Evolutionary conservation across 2,113 vertebrate genomes (phyloP).

Genomic region (Solea senegalensis): DNA sequence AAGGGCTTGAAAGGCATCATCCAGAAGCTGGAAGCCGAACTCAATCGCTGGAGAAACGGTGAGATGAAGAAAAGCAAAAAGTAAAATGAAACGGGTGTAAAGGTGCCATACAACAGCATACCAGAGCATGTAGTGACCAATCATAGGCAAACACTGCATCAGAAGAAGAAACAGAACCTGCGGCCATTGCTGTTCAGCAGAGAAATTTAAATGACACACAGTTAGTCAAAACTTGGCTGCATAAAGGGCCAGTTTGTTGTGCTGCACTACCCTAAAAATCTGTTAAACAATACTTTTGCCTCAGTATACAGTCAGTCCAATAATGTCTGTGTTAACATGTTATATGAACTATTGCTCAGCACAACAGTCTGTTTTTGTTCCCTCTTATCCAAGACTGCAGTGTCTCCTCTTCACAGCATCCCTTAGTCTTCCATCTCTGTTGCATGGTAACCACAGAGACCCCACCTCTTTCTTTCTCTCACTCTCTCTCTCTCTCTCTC

Average conservation of each 20-base stretch:
- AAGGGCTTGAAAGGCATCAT: slow-evolving; percentile 87
- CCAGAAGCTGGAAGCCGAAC: slow-evolving; percentile 89
- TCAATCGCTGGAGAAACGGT: slow-evolving; percentile 92
- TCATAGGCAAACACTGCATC: too few species aligned
- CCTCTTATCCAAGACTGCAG: slow-evolving; percentile 22
- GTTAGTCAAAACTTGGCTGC: too few species aligned
- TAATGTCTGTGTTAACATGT: not conserved
- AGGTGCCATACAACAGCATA: too few species aligned
- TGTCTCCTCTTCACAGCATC: slow-evolving; percentile 21
- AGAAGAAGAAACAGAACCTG: too few species aligned
- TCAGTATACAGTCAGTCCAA: too few species aligned
- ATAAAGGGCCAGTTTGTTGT: too few species aligned
- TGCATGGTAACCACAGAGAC: slow-evolving; percentile 39
- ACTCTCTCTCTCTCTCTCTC: slow-evolving; percentile 12
- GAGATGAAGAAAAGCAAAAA: slow-evolving; percentile 27
- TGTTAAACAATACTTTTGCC: too few species aligned
- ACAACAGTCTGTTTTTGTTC: not conserved
- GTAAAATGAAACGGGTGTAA: too few species aligned
- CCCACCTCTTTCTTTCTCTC: slow-evolving; percentile 1
- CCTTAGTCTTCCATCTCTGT: slow-evolving; percentile 24
- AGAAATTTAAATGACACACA: too few species aligned
- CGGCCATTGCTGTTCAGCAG: too few species aligned
- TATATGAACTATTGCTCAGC: not conserved
- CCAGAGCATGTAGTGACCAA: too few species aligned
- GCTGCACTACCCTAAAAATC: too few species aligned